These are phyloP conservation scores for Bovichtus variegatus DNA, from an alignment of 2,797 vertebrate species.

Conservation along the genomic window DNA sequence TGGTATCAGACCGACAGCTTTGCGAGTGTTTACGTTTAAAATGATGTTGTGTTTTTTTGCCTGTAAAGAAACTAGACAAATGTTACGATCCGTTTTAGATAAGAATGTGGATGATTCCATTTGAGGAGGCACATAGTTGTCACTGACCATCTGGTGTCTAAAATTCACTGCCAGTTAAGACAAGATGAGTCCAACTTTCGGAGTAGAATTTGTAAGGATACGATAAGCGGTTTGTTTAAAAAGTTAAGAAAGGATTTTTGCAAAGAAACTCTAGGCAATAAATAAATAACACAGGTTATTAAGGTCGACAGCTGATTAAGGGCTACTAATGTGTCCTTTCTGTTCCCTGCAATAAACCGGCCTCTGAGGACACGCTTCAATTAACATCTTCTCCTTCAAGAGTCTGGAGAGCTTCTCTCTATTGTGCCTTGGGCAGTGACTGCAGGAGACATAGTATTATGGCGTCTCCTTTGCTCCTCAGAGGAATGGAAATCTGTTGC, in stretches of 20 bases:
- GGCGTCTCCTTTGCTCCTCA: conserved; percentile 21
- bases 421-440: neutral
- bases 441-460: conserved; percentile 14
- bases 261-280: conserved; percentile 6
- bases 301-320: conserved; percentile 5
- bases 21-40: neutral
- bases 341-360: conserved; percentile 21
- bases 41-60: neutral
- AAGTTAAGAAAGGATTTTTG: neutral
- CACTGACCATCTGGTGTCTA: neutral
- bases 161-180: conserved; percentile 5
- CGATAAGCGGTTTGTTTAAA: neutral
- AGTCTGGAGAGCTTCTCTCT: conserved; percentile 18
- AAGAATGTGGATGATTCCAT: neutral
- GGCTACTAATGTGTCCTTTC: conserved; percentile 7
- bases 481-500: conserved; percentile 33
- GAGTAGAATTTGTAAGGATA: neutral
- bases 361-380: conserved; percentile 44
- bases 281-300: conserved; percentile 25
- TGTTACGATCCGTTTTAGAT: neutral
- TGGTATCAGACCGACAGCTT: neutral
- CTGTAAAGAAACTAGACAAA: conserved; percentile 1
- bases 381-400: conserved; percentile 29
- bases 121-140: neutral
- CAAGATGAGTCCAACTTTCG: neutral